phyloP scores from a whole-genome alignment of 2,113 vertebrate genomes.

The Cyprinodon tularosa region DNA sequence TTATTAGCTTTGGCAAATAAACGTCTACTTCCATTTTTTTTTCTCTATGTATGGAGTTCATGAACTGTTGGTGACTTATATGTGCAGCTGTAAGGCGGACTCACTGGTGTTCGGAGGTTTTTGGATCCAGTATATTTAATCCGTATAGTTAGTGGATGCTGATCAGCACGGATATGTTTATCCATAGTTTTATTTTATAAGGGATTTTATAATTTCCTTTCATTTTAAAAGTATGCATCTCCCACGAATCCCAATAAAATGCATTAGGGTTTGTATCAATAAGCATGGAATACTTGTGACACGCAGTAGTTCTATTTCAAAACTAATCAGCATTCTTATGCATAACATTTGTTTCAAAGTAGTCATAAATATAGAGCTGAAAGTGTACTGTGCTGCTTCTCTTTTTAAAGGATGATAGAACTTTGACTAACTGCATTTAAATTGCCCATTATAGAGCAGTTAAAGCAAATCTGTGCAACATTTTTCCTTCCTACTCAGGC shows the following conservation, averaged over 20 bases:
- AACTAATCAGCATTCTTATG: too few relatives aligned
- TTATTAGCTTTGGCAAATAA: conserved; percentile 47
- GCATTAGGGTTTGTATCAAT: not conserved
- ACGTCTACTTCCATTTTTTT: conserved; percentile 15
- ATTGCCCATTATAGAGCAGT: too few relatives aligned
- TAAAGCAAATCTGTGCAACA: too few relatives aligned
- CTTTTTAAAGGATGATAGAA: too few relatives aligned
- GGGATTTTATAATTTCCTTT: not conserved
- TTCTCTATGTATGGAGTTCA: conserved; percentile 11
- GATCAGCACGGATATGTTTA: not conserved
- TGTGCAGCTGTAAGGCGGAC: conserved; percentile 15
- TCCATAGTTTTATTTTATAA: not conserved
- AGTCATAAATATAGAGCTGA: too few relatives aligned
- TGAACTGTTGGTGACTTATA: conserved; percentile 23
- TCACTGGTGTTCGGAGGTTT: conserved; percentile 1
- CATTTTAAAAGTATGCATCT: not conserved
- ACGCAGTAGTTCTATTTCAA: too few relatives aligned
- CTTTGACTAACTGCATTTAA: too few relatives aligned
- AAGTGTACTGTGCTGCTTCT: too few relatives aligned
- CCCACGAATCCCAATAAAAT: not conserved
- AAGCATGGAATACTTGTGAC: too few relatives aligned
- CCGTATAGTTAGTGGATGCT: not conserved
- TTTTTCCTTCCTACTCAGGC: too few relatives aligned
- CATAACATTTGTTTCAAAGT: too few relatives aligned
- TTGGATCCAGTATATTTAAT: conserved; percentile 1